Base-by-base conservation (phyloP, 2,888 invertebrate species). In the Brenthis daphne region DNA sequence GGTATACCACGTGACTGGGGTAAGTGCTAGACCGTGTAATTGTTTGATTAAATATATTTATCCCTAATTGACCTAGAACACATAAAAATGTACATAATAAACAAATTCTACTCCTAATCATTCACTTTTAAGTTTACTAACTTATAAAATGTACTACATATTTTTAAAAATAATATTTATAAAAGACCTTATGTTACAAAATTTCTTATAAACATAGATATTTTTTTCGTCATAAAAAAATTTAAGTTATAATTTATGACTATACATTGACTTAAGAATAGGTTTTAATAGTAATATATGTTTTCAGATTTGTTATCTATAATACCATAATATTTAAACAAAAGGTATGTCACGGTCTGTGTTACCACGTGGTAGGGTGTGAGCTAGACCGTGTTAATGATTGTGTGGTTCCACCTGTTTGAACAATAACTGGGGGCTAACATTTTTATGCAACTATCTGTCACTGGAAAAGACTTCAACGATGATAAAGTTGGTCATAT, bases 331-430 rank as follows among this genome's bases (percentile, higher is more conserved):
- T 43, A 43, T 58, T 61, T 12, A 43, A 43, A 57, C 11, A 37
- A 37, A 12, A 5, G 48, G 33, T 61, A 61, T 73, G 77, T 80
- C 78, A 80, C 79, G 84, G 78, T 79, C 74, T 64, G 73, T 70
- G 79, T 77, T 79, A 76, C 78, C 80, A 82, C 80, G 77, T 71
- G 76, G 68, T 71, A 64, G 79, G 79, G 79, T 79, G 76, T 54
- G 73, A 74, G 74, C 63, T 71, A 74, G 75, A 74, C 74, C 80
- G 70, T 76, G 37, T 73, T 68, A 76, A 74, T 65, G 68, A 33
- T 63, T 65, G 48, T 48, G 16, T 53, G 55, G 58, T 72, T 65
- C 70, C 73, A 71, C 66, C 50, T 63, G 51, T 51, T 50, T 24
- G 14, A 53, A 43, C 47, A 54, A 54, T 20, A 51, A 65, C 37